Evolutionary conservation across 2,113 vertebrate genomes (phyloP).

Genomic region (Scatophagus argus): DNA sequence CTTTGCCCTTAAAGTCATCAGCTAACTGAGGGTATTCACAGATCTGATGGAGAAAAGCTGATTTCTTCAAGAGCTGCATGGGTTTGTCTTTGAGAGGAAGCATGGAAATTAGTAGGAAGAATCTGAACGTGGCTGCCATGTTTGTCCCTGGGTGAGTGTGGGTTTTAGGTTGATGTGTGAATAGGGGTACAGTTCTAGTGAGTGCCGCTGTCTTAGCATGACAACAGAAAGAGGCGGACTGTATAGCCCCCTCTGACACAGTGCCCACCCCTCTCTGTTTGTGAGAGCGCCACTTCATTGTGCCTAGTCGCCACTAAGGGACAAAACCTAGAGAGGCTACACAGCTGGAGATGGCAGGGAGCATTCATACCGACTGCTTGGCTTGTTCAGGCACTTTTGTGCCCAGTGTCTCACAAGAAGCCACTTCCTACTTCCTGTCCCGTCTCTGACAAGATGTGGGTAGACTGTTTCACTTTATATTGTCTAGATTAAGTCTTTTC

Average conservation of each 20-base stretch:
- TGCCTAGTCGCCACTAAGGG: constrained; percentile 56
- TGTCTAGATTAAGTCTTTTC: constrained; percentile 38
- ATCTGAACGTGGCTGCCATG: constrained; percentile 39
- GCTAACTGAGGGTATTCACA: constrained; percentile 63
- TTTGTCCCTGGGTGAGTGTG: constrained; percentile 62
- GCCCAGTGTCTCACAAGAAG: constrained; percentile 66
- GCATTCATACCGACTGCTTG: constrained; percentile 72
- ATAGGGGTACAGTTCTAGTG: constrained; percentile 82
- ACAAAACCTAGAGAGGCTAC: constrained; percentile 70
- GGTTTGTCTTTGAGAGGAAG: constrained; percentile 76
- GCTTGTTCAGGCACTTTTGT: constrained; percentile 75
- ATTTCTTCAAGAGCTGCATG: constrained; percentile 60
- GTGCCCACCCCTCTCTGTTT: constrained; percentile 74
- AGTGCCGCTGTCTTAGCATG: constrained; percentile 81
- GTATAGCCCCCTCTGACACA: constrained; percentile 58
- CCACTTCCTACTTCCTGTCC: constrained; percentile 76
- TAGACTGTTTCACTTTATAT: constrained; percentile 35
- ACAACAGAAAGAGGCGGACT: constrained; percentile 79
- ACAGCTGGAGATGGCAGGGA: constrained; percentile 78
- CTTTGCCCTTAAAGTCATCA: constrained; percentile 60
- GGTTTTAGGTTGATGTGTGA: constrained; percentile 66
- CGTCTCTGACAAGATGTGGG: constrained; percentile 53
- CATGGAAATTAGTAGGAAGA: constrained; percentile 57
- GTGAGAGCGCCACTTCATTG: constrained; percentile 78
- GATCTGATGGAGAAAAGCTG: constrained; percentile 41